Percentiles rank a stretch among this genome's conserved stretches.
phyloP scores from a whole-genome alignment of 2,888 invertebrate species.

The Nomada fucata region DNA sequence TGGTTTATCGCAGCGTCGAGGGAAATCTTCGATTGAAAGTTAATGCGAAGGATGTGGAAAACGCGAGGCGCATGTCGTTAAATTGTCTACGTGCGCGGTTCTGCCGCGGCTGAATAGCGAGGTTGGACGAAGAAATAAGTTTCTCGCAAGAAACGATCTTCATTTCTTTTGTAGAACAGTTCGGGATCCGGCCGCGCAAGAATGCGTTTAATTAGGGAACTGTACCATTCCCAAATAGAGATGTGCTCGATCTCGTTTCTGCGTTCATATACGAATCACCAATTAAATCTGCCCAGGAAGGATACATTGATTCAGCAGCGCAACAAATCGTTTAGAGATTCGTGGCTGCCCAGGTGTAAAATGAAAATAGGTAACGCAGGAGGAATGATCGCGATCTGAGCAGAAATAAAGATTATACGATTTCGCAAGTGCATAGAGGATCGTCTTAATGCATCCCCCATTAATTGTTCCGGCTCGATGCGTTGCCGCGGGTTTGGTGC shows the following conservation, averaged over 20 bases:
- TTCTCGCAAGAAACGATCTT: too few relatives aligned
- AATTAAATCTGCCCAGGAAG: neutral
- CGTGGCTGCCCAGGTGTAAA: neutral
- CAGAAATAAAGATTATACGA: neutral
- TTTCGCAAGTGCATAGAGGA: conserved; percentile 11
- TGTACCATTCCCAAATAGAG: too few relatives aligned
- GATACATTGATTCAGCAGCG: neutral
- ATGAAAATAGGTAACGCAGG: neutral
- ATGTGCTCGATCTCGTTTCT: neutral
- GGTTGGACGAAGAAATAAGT: too few relatives aligned
- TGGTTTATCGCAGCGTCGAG: conserved; percentile 65
- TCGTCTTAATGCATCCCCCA: conserved; percentile 1
- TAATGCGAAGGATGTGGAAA: too few relatives aligned
- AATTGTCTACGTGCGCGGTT: too few relatives aligned
- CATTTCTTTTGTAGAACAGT: too few relatives aligned
- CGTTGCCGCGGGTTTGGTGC: conserved; percentile 10
- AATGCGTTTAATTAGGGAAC: too few relatives aligned
- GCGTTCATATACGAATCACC: neutral
- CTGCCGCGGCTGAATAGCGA: too few relatives aligned
- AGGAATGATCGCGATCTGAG: neutral
- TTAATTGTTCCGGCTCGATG: conserved; percentile 18
- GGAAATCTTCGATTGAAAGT: too few relatives aligned
- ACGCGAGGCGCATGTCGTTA: too few relatives aligned
- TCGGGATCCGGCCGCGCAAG: too few relatives aligned
- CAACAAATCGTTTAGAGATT: neutral